A percentile compares a stretch with the other conserved stretches of the same genome.
phyloP scores from a whole-genome alignment of 2,113 vertebrate genomes.

The Trogon melanurus region DNA sequence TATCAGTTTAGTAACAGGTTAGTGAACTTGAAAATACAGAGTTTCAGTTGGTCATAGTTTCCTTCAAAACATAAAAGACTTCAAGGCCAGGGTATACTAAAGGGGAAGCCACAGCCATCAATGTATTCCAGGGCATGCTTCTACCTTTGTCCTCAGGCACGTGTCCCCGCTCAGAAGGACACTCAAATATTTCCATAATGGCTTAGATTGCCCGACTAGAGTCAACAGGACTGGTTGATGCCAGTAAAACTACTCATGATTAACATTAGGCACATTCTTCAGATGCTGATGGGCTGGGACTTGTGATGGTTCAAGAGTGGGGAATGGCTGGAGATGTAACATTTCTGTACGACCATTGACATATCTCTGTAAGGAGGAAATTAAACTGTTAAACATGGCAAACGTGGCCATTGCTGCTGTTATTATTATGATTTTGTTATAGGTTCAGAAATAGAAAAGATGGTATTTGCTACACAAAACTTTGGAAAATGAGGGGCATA shows the following conservation, averaged over 20 bases:
- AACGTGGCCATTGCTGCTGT: background rate
- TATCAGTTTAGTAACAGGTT: background rate
- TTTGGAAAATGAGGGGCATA: background rate
- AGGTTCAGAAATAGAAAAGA: background rate
- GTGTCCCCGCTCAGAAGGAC: conserved; percentile 2
- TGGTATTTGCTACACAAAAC: background rate
- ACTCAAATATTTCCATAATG: background rate
- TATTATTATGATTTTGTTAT: background rate
- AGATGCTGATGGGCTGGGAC: background rate
- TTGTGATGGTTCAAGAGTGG: background rate
- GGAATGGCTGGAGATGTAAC: background rate
- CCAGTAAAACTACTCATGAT: background rate
- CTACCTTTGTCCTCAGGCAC: conserved; percentile 26
- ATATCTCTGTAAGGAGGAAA: background rate
- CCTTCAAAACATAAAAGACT: background rate
- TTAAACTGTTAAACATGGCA: background rate
- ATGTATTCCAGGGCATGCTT: conserved; percentile 16
- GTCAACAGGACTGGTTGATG: background rate
- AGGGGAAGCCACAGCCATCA: background rate
- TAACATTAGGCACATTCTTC: background rate
- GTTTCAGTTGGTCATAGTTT: background rate
- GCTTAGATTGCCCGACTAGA: background rate
- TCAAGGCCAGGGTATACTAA: background rate
- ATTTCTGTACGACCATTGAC: background rate
- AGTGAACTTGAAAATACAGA: background rate